phyloP scores from a whole-genome alignment of 2,113 vertebrate species.

The Amphiprion ocellaris region DNA sequence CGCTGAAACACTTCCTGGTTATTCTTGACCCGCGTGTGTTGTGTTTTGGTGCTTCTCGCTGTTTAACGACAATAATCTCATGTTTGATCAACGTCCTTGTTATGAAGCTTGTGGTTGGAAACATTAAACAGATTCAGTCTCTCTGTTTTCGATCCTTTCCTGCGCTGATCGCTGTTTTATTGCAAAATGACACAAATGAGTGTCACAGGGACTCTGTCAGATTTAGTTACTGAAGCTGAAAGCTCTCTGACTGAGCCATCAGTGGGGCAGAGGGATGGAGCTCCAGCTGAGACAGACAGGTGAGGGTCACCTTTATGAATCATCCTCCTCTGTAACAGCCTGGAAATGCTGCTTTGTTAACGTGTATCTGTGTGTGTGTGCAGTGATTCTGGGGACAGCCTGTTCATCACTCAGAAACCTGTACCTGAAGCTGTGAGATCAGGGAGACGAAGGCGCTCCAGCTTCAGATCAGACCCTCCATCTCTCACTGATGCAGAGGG shows the following conservation, averaged over 20 bases:
- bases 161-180: too few species aligned
- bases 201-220: too few species aligned
- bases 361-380: not conserved
- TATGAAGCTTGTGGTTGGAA: too few species aligned
- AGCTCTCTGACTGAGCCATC: too few species aligned
- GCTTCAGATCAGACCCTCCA: accelerated
- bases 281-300: slow-evolving; percentile 54
- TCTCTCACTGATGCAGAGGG: not conserved
- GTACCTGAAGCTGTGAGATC: slow-evolving; percentile 38
- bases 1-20: slow-evolving; percentile 50
- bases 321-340: too few species aligned
- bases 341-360: too few species aligned
- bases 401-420: slow-evolving; percentile 80
- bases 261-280: too few species aligned
- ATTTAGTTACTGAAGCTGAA: too few species aligned
- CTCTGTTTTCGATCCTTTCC: too few species aligned
- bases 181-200: too few species aligned
- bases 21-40: not conserved
- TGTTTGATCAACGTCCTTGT: accelerated
- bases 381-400: slow-evolving; percentile 81
- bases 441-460: accelerated
- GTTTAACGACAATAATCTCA: accelerated
- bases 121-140: too few species aligned
- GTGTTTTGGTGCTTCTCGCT: not conserved
- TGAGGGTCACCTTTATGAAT: slow-evolving; percentile 10